Evolutionary conservation across 1,140 invertebrate species (phyloP), one percentile per base, ranked within the genome.

Genomic region (Caenorhabditis inopinata): DNA sequence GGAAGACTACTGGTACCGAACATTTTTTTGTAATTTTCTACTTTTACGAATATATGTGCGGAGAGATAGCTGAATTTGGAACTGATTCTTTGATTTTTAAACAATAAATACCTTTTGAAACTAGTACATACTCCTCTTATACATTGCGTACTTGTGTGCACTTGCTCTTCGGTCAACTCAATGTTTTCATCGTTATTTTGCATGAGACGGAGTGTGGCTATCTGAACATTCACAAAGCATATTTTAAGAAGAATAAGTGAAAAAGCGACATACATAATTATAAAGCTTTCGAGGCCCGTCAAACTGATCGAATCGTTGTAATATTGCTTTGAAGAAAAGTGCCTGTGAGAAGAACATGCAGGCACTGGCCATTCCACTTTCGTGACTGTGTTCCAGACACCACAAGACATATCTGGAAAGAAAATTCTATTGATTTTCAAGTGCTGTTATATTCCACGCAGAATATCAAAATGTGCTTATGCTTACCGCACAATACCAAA

Each of bases 351-450:
- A 97, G 89, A 98, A 98, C 95, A 98, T 97, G 12, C 95, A 95
- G 0, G 96, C 95, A 90, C 97, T 95, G 87, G 95, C 96, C 81
- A 95, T 91, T 42, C 95, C 95, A 0, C 95, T 97, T 89, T 96
- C 94, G 87, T 98, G 96, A 23, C 95, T 96, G 85, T 95, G 95
- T 87, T 97, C 96, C 32, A 98, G 88, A 27, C 98, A 90, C 95
- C 96, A 98, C 0, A 98, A 89, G 0, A 93, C 93, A 89, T 97
- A 96, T 76, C 93, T 93, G 86, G n/a, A 89, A 89, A 80, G 16
- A 68, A 11, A 46, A 35, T 27, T 77, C n/a, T n/a, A n/a, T n/a
- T n/a, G n/a, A n/a, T n/a, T n/a, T n/a, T n/a, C n/a, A n/a, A n/a
- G n/a, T n/a, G n/a, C n/a, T n/a, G n/a, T n/a, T n/a, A n/a, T n/a